Conservation (phyloP, 2,797 vertebrate genomes). For the Crocodylus rhombifer region DNA sequence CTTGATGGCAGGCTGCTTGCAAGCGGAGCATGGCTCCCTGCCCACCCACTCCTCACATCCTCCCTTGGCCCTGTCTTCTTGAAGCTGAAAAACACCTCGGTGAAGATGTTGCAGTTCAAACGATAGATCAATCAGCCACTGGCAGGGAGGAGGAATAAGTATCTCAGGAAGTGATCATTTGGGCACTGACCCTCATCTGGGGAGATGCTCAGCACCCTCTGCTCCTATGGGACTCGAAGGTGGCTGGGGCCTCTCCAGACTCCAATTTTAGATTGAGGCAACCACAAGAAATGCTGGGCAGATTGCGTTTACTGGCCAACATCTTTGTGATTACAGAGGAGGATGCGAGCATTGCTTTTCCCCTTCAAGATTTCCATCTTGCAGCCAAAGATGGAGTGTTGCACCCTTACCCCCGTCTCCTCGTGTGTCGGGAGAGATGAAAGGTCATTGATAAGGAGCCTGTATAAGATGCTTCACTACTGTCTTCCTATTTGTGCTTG, state of each 20-base stretch:
- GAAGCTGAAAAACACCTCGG: conserved; percentile 28
- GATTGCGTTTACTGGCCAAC: background rate
- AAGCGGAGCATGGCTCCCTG: conserved; percentile 27
- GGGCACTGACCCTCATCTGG: background rate
- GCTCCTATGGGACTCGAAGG: accelerated
- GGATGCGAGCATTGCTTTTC: background rate
- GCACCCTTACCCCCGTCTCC: background rate
- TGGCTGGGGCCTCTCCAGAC: background rate
- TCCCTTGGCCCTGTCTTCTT: background rate
- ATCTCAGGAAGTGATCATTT: background rate
- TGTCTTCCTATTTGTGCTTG: no score
- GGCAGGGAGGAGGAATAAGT: background rate
- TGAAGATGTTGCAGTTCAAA: conserved; percentile 59
- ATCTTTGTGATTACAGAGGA: background rate
- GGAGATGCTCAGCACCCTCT: background rate
- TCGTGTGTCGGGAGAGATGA: accelerated
- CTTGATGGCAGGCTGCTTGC: conserved; percentile 35
- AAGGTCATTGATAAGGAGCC: background rate
- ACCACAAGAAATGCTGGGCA: background rate
- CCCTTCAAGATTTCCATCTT: accelerated
- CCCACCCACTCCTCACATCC: conserved; percentile 2
- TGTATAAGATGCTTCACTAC: no score
- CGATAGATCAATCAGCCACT: conserved; percentile 41
- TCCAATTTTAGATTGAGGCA: background rate
- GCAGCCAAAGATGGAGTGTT: background rate